Evolutionary conservation across 2,888 invertebrate species (phyloP), one percentile per base, ranked within the genome.

Genomic region (Oxyteleia sp.): DNA sequence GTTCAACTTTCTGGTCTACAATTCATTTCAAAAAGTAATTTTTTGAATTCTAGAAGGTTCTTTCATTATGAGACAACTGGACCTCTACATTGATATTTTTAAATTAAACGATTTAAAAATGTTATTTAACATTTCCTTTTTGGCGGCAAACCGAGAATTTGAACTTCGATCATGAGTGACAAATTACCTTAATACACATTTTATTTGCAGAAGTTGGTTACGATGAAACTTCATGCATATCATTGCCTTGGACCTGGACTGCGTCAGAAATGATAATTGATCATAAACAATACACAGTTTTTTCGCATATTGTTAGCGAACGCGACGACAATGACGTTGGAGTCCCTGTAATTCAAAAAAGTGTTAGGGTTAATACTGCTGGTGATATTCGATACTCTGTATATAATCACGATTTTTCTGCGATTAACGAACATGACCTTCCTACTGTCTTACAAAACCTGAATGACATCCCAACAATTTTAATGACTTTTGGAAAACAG

Each of bases 401-500:
- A 8, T 32, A 32, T 32, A 32, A 32, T 32, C 32, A 32, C 10
- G 32, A 32, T 32, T 32, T 32, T 32, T 32, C 32, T 8, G 32
- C 32, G 32, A 32, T 32, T 32, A 32, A 32, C 38, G 38, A 38
- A 38, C 13, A 2, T 4, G 55, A 41, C 18, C 57, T 57, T 32
- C 57, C 45, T 32, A 8, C 15, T 3, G 10, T 10, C n/a, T 15
- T 45, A 15, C 26, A 4, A 13, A 53, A 38, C 11, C 8, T 55
- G 18, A 15, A 72, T 13, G 61, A 72, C 26, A 59, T 72, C 35
- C 7, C 26, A 15, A n/a, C 2, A n/a, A 7, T 72, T 11, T 53
- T 72, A 16, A 29, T 38, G 26, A n/a, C 59, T 18, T 71, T 72
- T 72, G 61, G 63, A n/a, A 72, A 53, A 5, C 61, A 61, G 20